Evolutionary conservation across 2,797 vertebrate genomes (phyloP), one percentile per base, ranked within the genome.

Genomic region (Geotrypetes seraphini): DNA sequence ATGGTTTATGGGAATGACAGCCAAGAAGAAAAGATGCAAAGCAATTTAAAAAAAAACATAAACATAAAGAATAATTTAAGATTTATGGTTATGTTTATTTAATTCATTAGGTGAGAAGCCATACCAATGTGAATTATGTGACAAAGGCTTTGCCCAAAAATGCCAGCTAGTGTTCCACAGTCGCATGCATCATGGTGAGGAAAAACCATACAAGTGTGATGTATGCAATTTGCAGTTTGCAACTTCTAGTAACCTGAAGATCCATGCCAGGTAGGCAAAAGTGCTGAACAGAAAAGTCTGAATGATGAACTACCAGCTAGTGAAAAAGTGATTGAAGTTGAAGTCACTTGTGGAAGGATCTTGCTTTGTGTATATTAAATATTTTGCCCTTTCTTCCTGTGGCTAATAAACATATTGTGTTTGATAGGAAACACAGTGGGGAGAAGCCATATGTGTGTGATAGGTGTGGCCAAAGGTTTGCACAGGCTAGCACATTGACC

Each of bases 181-280:
- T 36, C 81, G 93, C 14, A 98, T 98, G 94, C 89, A 99, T 60
- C 96, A 99, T 0, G 96, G 94, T 1, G 92, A 97, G 60, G 93
- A 99, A 78, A 99, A 99, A 47, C 96, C 95, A 0, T 96, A 95
- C 75, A 91, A 90, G 42, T 99, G 93, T 27, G 90, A 94, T 19
- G 85, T 85, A 45, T 99, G 96, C 45, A 93, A 91, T n/a, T 84
- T 97, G 51, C 92, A 96, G 50, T 99, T 99, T 12, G 93, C 96
- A 23, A 99, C 96, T 8, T 99, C 96, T 2, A 97, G 93, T 72
- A 99, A 99, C 70, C 88, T 94, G 66, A 99, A 98, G 65, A 99
- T 98, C 48, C 96, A 99, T 44, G 83, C 88, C 73, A 91, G 93
- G 95, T 95, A 51, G 58, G 77, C 44, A 20, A 28, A 27, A 28